Percentiles rank a stretch among this genome's conserved stretches.
phyloP scores from a whole-genome alignment of 2,797 vertebrate genomes.

The Prunella strophiata region DNA sequence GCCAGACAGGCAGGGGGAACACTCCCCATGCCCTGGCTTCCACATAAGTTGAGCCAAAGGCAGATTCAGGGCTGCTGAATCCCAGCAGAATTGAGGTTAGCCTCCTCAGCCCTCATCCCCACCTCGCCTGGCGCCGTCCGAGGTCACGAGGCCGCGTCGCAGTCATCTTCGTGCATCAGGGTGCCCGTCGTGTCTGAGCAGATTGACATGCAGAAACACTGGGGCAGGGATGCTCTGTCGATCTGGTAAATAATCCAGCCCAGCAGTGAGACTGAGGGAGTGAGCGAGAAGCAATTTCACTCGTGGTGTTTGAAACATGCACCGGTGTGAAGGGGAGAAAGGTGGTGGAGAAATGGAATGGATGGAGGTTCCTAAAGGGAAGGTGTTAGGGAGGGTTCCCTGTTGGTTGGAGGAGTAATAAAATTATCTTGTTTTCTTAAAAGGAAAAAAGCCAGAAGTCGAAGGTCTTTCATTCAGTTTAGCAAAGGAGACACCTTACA shows the following conservation, averaged over 20 bases:
- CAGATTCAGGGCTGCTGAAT: fast-evolving
- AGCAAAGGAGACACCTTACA: too few relatives aligned
- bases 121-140: constrained; percentile 83
- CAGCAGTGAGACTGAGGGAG: fast-evolving
- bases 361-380: background rate
- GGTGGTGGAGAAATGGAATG: background rate
- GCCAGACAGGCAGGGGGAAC: too few relatives aligned
- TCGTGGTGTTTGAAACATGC: background rate
- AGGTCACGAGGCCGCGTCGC: constrained; percentile 76
- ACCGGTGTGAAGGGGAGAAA: background rate
- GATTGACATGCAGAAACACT: constrained; percentile 84
- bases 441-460: too few relatives aligned
- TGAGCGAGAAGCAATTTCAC: fast-evolving
- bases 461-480: too few relatives aligned
- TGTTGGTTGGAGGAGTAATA: too few relatives aligned
- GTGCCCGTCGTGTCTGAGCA: constrained; percentile 84
- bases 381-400: too few relatives aligned
- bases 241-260: background rate
- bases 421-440: too few relatives aligned
- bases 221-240: background rate
- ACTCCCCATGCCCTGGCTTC: too few relatives aligned
- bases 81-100: fast-evolving
- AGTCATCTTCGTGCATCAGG: constrained; percentile 81
- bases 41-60: background rate
- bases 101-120: background rate